Percentiles rank a stretch among this genome's conserved stretches.
Evolutionary conservation across 2,797 vertebrate genomes (phyloP).

Genomic region (Hafferia zeledoni): DNA sequence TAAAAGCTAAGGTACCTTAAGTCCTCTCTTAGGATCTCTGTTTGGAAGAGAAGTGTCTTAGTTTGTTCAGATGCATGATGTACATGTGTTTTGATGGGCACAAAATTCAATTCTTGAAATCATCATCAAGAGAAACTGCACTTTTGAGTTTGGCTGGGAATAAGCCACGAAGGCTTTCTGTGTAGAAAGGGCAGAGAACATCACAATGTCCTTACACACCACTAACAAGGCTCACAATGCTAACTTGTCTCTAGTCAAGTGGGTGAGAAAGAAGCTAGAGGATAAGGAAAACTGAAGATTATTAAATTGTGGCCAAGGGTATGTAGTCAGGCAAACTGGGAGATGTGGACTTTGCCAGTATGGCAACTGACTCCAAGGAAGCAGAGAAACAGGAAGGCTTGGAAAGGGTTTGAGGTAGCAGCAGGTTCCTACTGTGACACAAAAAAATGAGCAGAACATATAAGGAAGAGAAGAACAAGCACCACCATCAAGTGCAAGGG

Average conservation of each 20-base stretch:
- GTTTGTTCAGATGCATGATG: neutral
- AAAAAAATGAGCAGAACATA: rapidly evolving
- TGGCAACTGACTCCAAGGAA: neutral
- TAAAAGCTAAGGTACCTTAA: neutral
- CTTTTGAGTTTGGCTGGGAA: neutral
- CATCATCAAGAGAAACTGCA: neutral
- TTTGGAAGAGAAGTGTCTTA: neutral
- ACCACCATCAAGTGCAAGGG: neutral
- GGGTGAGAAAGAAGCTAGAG: neutral
- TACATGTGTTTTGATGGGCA: rapidly evolving
- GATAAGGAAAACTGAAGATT: neutral
- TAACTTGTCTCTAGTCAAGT: neutral
- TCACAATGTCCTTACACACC: neutral
- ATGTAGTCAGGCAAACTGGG: rapidly evolving
- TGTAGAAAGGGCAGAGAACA: neutral
- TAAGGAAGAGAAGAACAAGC: neutral
- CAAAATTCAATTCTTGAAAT: neutral
- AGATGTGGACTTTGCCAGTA: neutral
- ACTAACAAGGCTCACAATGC: neutral
- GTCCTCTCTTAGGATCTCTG: neutral
- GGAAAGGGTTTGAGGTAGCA: neutral
- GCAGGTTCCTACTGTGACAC: rapidly evolving
- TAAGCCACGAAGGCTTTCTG: neutral
- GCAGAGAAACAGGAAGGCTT: neutral
- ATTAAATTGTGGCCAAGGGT: neutral